Evolutionary conservation across 2,797 vertebrate genomes (phyloP), one percentile per base, ranked within the genome.

Genomic region (Dromococcyx pavoninus): DNA sequence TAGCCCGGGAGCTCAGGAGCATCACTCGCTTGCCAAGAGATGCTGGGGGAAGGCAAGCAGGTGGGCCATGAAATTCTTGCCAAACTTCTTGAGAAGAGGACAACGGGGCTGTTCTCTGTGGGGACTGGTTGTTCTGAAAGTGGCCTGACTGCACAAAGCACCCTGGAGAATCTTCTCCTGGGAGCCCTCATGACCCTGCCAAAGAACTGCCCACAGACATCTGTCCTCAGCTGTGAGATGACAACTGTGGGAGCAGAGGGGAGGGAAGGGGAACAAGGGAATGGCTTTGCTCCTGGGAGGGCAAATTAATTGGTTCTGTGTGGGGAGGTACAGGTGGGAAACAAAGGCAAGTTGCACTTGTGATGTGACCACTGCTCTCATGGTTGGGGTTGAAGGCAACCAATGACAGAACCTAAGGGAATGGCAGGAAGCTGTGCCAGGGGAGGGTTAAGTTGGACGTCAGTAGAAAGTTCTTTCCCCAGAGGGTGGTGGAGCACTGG

Each of bases 311-410:
- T 91, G 62, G 37, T 53, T 93, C 22, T 53, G 23, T 1, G 0
- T 48, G 66, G n/a, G 27, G 28, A 86, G 16, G 54, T 46, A n/a
- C 30, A 25, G 37, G 65, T 24, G 75, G 56, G 90, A 81, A 46
- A 60, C 21, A 69, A 75, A n/a, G 14, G 19, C 2, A 3, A 72
- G 17, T n/a, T 71, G 43, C 18, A 69, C 33, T 66, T 64, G 48
- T 10, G 33, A 39, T 5, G 2, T 50, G 46, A 76, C 46, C 2
- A 7, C 54, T 80, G 32, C 39, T 83, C 14, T 46, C 0, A 0
- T 1, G 2, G 13, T 30, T 0, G 0, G 25, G 25, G 5, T 28
- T 48, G 22, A 48, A 48, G 46, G 46, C 21, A 48, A 48, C 21
- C 46, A 48, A 23, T 23, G 46, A 23, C 46, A 48, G 46, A 46